These are phyloP conservation scores for Acanthochromis polyacanthus DNA, from an alignment of 2,113 vertebrate genomes.

Conservation along the genomic window DNA sequence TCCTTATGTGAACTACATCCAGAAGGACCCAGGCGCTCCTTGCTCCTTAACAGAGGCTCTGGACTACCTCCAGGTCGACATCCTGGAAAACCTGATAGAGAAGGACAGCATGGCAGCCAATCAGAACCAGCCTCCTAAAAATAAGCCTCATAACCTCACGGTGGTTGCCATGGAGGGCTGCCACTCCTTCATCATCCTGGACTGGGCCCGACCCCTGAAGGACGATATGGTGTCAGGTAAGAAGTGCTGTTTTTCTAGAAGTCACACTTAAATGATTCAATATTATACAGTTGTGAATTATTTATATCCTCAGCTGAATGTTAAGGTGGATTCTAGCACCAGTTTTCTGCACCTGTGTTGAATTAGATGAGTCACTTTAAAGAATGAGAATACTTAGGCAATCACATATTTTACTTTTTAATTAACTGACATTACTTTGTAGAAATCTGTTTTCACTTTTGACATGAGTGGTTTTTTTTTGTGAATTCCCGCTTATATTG, in stretches of 20 bases:
- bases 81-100: slow-evolving; percentile 90
- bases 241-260: slow-evolving; percentile 10
- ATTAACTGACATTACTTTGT: no score
- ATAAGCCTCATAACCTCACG: slow-evolving; percentile 93
- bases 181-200: slow-evolving; percentile 97
- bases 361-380: no score
- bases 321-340: no score
- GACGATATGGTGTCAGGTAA: slow-evolving; percentile 96
- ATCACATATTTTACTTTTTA: no score
- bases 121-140: slow-evolving; percentile 85
- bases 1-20: slow-evolving; percentile 96
- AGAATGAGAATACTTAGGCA: no score
- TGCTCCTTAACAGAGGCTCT: slow-evolving; percentile 97
- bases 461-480: no score
- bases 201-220: slow-evolving; percentile 91
- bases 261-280: no score
- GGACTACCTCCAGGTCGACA: slow-evolving; percentile 96
- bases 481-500: no score
- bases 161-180: slow-evolving; percentile 97
- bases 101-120: slow-evolving; percentile 81
- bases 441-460: no score
- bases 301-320: no score
- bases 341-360: no score
- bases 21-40: slow-evolving; percentile 91
- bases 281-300: no score